A percentile compares a stretch with the other conserved stretches of the same genome.
Conservation (phyloP, 2,888 invertebrate species). For the Frankliniella fusca region DNA sequence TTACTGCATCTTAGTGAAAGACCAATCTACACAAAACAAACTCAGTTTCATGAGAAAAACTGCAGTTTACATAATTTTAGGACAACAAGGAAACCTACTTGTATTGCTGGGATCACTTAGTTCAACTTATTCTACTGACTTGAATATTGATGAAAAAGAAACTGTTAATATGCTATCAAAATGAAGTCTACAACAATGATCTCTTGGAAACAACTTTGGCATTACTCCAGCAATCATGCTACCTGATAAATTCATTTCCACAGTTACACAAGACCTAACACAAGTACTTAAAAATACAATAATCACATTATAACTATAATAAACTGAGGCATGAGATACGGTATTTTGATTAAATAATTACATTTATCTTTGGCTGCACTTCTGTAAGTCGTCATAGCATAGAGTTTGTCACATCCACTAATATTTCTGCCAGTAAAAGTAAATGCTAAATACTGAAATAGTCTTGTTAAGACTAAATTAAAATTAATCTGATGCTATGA, state of each 20-base stretch:
- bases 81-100: too few species aligned
- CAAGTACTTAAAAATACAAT: not conserved
- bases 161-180: not conserved
- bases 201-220: not conserved
- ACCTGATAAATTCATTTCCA: not conserved
- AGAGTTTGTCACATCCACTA: not conserved
- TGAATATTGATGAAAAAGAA: not conserved
- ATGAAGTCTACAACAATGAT: not conserved
- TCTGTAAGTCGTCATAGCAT: not conserved
- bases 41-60: too few species aligned
- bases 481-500: not conserved
- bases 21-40: too few species aligned
- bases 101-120: not conserved
- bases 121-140: not conserved
- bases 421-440: not conserved
- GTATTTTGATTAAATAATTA: not conserved
- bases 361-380: constrained; percentile 16
- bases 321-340: not conserved
- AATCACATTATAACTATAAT: not conserved
- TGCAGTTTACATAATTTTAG: too few species aligned
- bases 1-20: too few species aligned
- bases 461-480: not conserved
- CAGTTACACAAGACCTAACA: not conserved
- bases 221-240: not conserved
- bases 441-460: not conserved